Evolutionary conservation across 2,113 vertebrate genomes (phyloP), one percentile per base, ranked within the genome.

Genomic region (Serinus canaria): DNA sequence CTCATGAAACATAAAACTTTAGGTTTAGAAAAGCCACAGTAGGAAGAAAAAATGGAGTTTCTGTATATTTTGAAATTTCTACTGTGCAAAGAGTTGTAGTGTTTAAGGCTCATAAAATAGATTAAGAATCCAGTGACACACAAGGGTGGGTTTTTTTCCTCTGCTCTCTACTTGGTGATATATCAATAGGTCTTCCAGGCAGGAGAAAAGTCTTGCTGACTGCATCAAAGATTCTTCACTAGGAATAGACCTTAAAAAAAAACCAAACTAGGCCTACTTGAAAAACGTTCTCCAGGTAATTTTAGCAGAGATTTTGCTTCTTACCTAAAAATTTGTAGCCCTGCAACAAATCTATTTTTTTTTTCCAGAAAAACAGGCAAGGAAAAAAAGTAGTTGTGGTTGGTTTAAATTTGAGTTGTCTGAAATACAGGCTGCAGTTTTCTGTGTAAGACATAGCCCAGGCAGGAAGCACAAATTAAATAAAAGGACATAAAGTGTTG

Each of bases 101-200:
- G 69, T 95, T 97, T 95, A 95, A 95, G 81, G 66, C 77, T 82
- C 78, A 72, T 95, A 94, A 97, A 95, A 81, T 44, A 94, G 94
- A 94, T 95, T 92, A 93, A 91, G 94, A 87, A 83, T 87, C 49
- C 1, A 0, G 94, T 73, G 91, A 96, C 77, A 87, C 30, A 68
- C 24, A 87, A 47, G 91, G 84, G 87, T 91, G 52, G 28, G 91
- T 37, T 46, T 0, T 60, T 89, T 90, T 83, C 11, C 75, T 83
- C 39, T 67, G 27, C 89, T 87, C 77, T 81, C 76, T 78, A 9
- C 94, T 92, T 92, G 83, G 74, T 21, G 12, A 39, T 92, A 62
- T 92, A 96, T 96, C 94, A 96, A 7, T 79, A 89, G 87, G 37
- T 87, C 74, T 94, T 89, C 77, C 41, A 87, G 60, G 89, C 39